Evolutionary conservation across 2,113 vertebrate species (phyloP).

Genomic region (Motacilla tschutschensis): DNA sequence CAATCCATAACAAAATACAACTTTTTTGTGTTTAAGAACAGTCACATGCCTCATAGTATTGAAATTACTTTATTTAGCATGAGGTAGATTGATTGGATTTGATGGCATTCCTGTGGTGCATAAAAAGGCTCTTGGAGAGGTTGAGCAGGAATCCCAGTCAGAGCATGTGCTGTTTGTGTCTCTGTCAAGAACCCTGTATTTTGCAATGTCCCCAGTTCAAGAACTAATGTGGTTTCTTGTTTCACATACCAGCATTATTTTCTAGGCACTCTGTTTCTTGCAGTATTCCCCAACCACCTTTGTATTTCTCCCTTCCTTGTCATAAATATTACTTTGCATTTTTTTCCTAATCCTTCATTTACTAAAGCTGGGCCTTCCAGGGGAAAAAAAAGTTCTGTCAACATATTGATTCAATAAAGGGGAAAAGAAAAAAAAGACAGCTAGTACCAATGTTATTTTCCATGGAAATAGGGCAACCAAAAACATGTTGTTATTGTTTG

Average conservation of each 20-base stretch:
- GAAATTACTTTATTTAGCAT: not conserved
- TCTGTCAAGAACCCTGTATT: not conserved
- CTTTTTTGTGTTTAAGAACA: not conserved
- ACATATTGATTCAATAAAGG: not conserved
- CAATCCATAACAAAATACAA: not conserved
- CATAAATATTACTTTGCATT: not conserved
- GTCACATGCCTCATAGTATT: not conserved
- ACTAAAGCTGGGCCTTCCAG: not conserved
- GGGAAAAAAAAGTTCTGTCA: not conserved
- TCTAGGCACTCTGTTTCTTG: not conserved
- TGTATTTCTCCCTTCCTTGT: not conserved
- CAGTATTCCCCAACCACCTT: not conserved
- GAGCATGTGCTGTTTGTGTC: not conserved
- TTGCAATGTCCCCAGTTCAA: not conserved
- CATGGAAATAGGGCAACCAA: not conserved
- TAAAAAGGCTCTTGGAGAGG: not conserved
- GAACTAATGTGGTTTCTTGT: not conserved
- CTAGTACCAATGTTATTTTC: not conserved
- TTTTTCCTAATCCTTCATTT: not conserved
- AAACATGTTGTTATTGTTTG: not conserved
- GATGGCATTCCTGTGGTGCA: not conserved
- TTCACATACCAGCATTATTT: not conserved
- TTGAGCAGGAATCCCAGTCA: not conserved
- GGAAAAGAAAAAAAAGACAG: fast-evolving
- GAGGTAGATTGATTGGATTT: not conserved